Evolutionary conservation across 2,113 vertebrate species (phyloP).

Genomic region (Serilophus lunatus): DNA sequence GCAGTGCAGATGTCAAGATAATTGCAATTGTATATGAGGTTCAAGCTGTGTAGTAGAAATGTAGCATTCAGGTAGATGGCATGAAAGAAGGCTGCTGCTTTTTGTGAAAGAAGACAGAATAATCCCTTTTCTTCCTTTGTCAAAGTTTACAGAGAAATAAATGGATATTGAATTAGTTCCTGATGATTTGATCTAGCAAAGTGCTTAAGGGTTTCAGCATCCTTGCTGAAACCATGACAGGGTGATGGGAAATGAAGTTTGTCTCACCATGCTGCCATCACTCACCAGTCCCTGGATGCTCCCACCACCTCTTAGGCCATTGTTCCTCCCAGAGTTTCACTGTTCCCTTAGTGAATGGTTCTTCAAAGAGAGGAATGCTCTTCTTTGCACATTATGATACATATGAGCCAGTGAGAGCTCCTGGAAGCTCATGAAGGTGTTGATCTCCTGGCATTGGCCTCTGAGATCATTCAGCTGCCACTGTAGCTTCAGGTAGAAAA

Average conservation of each 20-base stretch:
- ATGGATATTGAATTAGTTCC: slow-evolving; percentile 23
- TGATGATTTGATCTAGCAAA: slow-evolving; percentile 18
- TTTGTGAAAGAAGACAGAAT: neutral
- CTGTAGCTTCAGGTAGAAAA: neutral
- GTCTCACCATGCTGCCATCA: neutral
- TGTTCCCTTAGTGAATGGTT: neutral
- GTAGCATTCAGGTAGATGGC: neutral
- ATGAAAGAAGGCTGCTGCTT: neutral
- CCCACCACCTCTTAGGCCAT: neutral
- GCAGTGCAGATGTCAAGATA: slow-evolving; percentile 33
- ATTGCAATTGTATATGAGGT: neutral
- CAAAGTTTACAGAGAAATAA: slow-evolving; percentile 25
- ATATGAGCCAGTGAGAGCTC: neutral
- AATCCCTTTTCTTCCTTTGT: slow-evolving; percentile 9
- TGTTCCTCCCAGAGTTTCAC: neutral
- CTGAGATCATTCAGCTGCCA: neutral
- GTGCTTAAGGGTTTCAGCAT: neutral
- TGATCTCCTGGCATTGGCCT: neutral
- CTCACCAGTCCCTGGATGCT: neutral
- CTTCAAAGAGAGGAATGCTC: neutral
- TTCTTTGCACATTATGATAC: accelerated
- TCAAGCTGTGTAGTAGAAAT: slow-evolving; percentile 21
- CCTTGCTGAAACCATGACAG: neutral
- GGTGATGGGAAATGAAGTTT: neutral
- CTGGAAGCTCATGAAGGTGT: neutral